These are phyloP conservation scores for Lepilemur septentrionalis DNA, from an alignment of 2,797 vertebrate species.

Conservation along the genomic window DNA sequence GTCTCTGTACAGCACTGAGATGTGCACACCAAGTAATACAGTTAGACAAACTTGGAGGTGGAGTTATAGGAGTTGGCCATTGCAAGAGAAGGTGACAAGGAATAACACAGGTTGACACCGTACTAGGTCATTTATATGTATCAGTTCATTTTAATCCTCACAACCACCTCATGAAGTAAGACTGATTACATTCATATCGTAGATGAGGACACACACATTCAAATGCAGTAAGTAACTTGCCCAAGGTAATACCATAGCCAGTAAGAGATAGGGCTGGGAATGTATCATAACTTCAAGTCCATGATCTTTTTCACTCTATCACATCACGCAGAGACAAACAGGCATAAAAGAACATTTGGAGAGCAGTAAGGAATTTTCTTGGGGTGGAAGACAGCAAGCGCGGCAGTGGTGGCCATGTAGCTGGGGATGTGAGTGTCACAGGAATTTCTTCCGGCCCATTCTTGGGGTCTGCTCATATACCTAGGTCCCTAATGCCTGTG, in stretches of 20 bases:
- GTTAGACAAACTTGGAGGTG: not conserved
- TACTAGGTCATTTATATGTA: not conserved
- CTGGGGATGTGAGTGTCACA: not conserved
- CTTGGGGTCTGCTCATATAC: not conserved
- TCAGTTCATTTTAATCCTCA: not conserved
- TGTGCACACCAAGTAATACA: not conserved
- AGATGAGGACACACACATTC: not conserved
- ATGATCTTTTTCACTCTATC: not conserved
- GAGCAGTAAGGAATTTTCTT: not conserved
- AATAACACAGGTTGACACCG: not conserved
- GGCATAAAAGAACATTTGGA: not conserved
- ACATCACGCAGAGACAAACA: not conserved
- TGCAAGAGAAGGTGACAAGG: not conserved
- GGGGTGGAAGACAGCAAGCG: not conserved
- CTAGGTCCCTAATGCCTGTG: not conserved
- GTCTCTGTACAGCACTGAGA: not conserved
- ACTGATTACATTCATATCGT: not conserved
- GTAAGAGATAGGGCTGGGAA: not conserved
- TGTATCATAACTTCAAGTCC: not conserved
- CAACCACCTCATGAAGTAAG: not conserved
- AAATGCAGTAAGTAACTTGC: not conserved
- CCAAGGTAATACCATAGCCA: not conserved
- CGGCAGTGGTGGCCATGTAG: not conserved
- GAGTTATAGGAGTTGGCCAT: not conserved
- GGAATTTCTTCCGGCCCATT: not conserved